Evolutionary conservation across 2,888 invertebrate species (phyloP).

Genomic region (Flabesymbios commensalis): DNA sequence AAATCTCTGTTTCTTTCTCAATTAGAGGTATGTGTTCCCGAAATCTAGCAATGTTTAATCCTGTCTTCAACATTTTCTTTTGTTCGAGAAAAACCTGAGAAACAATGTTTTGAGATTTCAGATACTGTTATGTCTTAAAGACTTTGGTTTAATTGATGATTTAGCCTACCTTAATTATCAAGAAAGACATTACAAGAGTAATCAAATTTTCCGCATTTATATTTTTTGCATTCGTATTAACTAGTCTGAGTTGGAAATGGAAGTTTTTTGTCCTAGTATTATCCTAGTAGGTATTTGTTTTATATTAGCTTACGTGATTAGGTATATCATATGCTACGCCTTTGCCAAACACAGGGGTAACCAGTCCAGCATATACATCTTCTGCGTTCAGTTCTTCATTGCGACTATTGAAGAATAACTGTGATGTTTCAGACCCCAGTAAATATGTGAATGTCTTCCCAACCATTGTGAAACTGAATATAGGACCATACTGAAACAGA

Average conservation of each 20-base stretch:
- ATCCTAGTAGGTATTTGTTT: too few species aligned
- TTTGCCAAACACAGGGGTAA: conserved; percentile 53
- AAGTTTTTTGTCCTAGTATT: too few species aligned
- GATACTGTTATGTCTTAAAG: too few species aligned
- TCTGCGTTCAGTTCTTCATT: conserved; percentile 55
- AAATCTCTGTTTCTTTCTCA: conserved; percentile 44
- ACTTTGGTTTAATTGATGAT: too few species aligned
- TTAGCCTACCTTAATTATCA: too few species aligned
- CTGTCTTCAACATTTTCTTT: conserved; percentile 54
- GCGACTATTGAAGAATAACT: conserved; percentile 51
- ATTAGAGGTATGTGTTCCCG: conserved; percentile 46
- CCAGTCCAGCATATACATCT: conserved; percentile 49
- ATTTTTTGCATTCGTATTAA: too few species aligned
- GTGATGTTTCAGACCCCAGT: conserved; percentile 46
- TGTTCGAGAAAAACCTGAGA: conserved; percentile 51
- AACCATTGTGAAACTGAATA: conserved; percentile 55
- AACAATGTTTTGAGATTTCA: too few species aligned
- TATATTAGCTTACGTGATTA: conserved; percentile 42
- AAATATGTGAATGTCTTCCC: conserved; percentile 55
- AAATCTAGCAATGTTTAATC: conserved; percentile 51
- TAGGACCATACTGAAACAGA: conserved; percentile 49
- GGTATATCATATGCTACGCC: conserved; percentile 55
- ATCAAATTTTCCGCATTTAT: too few species aligned
- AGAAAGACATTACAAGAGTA: too few species aligned
- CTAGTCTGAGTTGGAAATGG: too few species aligned